Evolutionary conservation across 2,888 invertebrate species (phyloP).

Genomic region (Philereme transversata): DNA sequence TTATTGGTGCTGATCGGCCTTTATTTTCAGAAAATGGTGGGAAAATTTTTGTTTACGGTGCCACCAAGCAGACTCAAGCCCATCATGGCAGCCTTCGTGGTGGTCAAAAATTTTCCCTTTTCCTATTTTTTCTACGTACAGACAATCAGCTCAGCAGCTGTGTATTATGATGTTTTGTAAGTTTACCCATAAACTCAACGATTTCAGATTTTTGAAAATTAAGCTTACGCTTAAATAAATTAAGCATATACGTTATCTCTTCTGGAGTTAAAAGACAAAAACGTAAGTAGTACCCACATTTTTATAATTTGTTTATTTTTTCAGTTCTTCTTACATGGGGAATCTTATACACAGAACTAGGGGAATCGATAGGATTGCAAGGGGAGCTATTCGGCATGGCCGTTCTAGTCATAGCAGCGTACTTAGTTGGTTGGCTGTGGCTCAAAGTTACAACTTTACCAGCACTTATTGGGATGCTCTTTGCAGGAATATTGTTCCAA

Average conservation of each 20-base stretch:
- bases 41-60: conserved; percentile 87
- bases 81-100: conserved; percentile 87
- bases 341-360: conserved; percentile 86
- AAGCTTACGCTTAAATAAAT: too few relatives aligned
- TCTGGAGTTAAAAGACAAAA: too few relatives aligned
- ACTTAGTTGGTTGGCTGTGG: conserved; percentile 88
- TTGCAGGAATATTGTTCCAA: conserved; percentile 88
- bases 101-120: conserved; percentile 88
- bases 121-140: conserved; percentile 88
- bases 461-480: conserved; percentile 90
- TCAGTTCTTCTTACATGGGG: conserved; percentile 87
- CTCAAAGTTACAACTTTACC: conserved; percentile 88
- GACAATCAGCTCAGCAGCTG: conserved; percentile 72
- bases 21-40: conserved; percentile 80
- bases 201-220: too few relatives aligned
- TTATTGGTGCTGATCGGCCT: neutral
- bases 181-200: conserved; percentile 39
- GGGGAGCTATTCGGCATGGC: conserved; percentile 88
- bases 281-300: too few relatives aligned
- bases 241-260: too few relatives aligned
- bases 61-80: conserved; percentile 80
- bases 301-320: conserved; percentile 36
- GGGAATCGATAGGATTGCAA: conserved; percentile 85
- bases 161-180: conserved; percentile 73
- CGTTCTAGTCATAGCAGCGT: conserved; percentile 86